Percentiles rank a stretch among this genome's conserved stretches.
These are phyloP conservation scores for Sphenopsis melanotis DNA, from an alignment of 2,797 vertebrate genomes.

Conservation along the genomic window DNA sequence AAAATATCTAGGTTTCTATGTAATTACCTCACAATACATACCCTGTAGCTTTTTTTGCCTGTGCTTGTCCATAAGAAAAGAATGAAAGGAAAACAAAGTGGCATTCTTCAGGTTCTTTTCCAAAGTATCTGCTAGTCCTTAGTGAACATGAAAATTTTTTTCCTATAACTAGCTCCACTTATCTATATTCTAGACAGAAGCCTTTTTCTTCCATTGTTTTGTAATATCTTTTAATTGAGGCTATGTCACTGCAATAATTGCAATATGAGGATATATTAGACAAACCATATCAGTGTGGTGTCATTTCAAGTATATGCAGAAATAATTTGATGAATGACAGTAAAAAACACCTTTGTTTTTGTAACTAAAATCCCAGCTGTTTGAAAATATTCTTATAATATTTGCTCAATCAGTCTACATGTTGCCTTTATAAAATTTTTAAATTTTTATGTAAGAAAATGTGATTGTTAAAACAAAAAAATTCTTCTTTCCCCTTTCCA, in stretches of 20 bases:
- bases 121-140: background rate
- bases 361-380: background rate
- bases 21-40: background rate
- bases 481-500: background rate
- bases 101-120: background rate
- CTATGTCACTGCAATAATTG: background rate
- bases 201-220: background rate
- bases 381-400: background rate
- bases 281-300: background rate
- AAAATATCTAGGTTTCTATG: background rate
- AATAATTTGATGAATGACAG: background rate
- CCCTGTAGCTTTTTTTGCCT: background rate
- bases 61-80: background rate
- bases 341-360: background rate
- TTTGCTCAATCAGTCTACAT: background rate
- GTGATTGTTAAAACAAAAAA: background rate
- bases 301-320: background rate
- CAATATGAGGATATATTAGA: background rate
- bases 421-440: background rate
- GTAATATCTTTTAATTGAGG: background rate
- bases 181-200: background rate
- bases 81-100: background rate
- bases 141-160: background rate
- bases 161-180: background rate
- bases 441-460: background rate